Evolutionary conservation across 2,888 invertebrate genomes (phyloP).

Genomic region (Acanthosepion esculentum): DNA sequence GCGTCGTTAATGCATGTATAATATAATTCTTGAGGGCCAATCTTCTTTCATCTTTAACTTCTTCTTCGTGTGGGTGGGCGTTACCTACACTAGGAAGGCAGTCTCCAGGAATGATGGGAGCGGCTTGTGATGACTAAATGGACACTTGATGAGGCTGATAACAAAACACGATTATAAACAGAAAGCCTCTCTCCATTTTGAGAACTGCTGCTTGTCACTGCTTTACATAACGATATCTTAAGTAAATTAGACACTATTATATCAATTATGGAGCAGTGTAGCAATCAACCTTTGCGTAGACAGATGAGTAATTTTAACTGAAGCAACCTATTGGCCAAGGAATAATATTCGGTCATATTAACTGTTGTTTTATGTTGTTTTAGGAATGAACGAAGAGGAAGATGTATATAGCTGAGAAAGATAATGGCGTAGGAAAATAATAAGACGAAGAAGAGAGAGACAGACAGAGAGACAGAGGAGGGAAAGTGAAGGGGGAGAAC

Average conservation of each 20-base stretch:
- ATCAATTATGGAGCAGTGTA: background rate
- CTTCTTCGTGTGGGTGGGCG: slow-evolving; percentile 33
- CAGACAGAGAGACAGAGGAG: too few relatives aligned
- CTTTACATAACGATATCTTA: background rate
- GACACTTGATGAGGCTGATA: background rate
- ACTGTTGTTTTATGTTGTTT: too few relatives aligned
- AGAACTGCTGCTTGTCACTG: background rate
- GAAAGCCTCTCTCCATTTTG: background rate
- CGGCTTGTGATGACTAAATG: background rate
- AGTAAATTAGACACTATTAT: background rate
- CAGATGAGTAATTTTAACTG: too few relatives aligned
- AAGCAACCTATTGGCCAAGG: too few relatives aligned
- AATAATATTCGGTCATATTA: too few relatives aligned
- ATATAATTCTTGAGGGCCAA: background rate
- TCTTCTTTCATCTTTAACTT: background rate
- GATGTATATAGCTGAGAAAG: too few relatives aligned
- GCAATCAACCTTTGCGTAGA: background rate
- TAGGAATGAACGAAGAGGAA: too few relatives aligned
- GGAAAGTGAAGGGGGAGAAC: too few relatives aligned
- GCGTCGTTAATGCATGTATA: background rate
- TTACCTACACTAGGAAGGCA: background rate
- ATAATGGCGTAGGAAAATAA: too few relatives aligned
- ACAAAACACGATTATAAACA: too few relatives aligned
- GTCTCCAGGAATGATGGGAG: slow-evolving; percentile 21
- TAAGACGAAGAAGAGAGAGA: too few relatives aligned